phyloP scores from a whole-genome alignment of 2,113 vertebrate genomes.

The Dendrocopos noguchii region DNA sequence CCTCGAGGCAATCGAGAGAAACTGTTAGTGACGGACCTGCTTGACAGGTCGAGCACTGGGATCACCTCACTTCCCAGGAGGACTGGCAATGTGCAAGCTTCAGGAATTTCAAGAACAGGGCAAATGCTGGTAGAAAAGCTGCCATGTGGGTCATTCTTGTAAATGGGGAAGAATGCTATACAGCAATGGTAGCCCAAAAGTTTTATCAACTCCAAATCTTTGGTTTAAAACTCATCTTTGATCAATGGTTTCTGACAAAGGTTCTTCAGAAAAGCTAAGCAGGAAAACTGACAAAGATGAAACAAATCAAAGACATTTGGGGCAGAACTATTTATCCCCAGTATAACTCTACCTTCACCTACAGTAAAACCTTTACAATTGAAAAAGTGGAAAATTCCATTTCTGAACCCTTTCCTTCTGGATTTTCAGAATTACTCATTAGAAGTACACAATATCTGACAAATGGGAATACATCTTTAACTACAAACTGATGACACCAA shows the following conservation, averaged over 20 bases:
- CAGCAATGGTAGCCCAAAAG: neutral
- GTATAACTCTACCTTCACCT: neutral
- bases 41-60: neutral
- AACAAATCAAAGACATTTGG: neutral
- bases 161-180: neutral
- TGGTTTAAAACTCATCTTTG: neutral
- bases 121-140: neutral
- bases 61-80: neutral
- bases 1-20: neutral
- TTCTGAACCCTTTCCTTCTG: neutral
- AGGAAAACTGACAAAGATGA: neutral
- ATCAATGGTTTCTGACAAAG: no score
- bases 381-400: neutral
- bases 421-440: neutral
- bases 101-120: neutral
- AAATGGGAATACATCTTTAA: neutral
- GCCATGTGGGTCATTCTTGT: neutral
- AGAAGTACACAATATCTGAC: neutral
- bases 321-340: neutral
- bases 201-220: neutral
- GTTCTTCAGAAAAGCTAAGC: neutral
- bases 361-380: neutral
- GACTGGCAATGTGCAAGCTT: neutral
- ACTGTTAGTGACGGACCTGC: neutral
- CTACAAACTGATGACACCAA: neutral